phyloP scores from a whole-genome alignment of 2,797 vertebrate species.

The Fratercula arctica region DNA sequence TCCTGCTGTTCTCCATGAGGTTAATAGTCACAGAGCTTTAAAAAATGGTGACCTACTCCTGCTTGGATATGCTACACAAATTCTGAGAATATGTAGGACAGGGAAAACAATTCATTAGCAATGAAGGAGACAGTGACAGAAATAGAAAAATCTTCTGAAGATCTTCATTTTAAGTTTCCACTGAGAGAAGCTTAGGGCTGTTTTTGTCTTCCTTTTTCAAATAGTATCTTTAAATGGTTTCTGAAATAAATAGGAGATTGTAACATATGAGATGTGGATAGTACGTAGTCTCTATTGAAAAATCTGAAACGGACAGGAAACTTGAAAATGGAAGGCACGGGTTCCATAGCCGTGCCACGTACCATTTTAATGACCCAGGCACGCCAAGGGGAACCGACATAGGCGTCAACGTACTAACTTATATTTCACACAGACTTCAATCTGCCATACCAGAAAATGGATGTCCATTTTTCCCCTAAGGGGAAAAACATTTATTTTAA shows the following conservation, averaged over 20 bases:
- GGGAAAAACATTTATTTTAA: constrained; percentile 24
- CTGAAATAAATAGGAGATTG: constrained; percentile 26
- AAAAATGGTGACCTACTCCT: neutral
- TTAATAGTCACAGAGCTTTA: neutral
- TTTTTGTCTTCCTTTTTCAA: neutral
- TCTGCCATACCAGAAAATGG: neutral
- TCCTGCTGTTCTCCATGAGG: neutral
- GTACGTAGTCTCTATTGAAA: neutral
- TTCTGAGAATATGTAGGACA: neutral
- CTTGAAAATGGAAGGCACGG: neutral
- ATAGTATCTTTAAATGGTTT: neutral
- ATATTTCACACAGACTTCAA: neutral
- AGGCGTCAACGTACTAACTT: neutral
- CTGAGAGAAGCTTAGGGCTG: neutral
- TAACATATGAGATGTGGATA: neutral
- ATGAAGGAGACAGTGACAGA: neutral
- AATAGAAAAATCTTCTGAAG: neutral
- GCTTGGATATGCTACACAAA: neutral
- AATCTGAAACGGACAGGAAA: neutral
- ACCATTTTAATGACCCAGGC: neutral
- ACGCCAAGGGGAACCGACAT: accelerated
- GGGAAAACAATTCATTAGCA: neutral
- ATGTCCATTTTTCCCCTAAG: neutral
- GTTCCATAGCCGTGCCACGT: neutral
- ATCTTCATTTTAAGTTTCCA: neutral